Percentiles rank a stretch among this genome's conserved stretches.
Conservation (phyloP, 2,888 invertebrate species). For the Troides oblongomaculatus region DNA sequence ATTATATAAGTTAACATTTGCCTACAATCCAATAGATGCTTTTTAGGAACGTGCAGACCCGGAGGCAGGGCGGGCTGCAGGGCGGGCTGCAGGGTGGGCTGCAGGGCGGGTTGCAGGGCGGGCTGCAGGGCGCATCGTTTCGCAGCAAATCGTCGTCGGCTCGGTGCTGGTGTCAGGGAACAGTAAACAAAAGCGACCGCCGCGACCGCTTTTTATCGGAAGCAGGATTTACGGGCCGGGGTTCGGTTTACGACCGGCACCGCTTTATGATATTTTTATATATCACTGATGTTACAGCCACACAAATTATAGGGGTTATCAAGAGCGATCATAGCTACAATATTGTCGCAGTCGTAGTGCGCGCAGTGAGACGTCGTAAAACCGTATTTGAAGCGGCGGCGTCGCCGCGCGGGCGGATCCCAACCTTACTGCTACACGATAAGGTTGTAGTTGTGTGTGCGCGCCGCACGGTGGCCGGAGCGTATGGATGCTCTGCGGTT, state of each 20-base stretch:
- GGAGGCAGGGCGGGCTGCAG: too few relatives aligned
- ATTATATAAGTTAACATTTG: too few relatives aligned
- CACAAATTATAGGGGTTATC: conserved; percentile 6
- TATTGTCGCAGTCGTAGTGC: conserved; percentile 8
- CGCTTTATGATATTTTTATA: conserved; percentile 20
- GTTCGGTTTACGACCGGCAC: conserved; percentile 15
- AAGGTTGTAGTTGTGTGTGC: too few relatives aligned
- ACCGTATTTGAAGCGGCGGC: not conserved
- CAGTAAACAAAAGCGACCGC: conserved; percentile 2
- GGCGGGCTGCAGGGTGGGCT: too few relatives aligned
- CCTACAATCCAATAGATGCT: too few relatives aligned
- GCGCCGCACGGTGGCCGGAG: too few relatives aligned
- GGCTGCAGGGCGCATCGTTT: too few relatives aligned
- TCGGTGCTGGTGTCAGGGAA: conserved; percentile 4
- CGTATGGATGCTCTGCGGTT: too few relatives aligned
- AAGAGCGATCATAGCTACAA: conserved; percentile 19
- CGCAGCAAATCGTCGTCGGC: too few relatives aligned
- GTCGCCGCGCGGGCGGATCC: not conserved
- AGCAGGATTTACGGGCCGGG: conserved; percentile 2
- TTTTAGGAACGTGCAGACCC: too few relatives aligned
- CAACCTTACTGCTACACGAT: not conserved
- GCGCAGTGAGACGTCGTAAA: conserved; percentile 17
- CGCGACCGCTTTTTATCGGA: conserved; percentile 8
- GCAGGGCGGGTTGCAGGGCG: too few relatives aligned
- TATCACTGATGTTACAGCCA: conserved; percentile 7